phyloP scores from a whole-genome alignment of 2,113 vertebrate genomes.

The Circaetus cinerascens region DNA sequence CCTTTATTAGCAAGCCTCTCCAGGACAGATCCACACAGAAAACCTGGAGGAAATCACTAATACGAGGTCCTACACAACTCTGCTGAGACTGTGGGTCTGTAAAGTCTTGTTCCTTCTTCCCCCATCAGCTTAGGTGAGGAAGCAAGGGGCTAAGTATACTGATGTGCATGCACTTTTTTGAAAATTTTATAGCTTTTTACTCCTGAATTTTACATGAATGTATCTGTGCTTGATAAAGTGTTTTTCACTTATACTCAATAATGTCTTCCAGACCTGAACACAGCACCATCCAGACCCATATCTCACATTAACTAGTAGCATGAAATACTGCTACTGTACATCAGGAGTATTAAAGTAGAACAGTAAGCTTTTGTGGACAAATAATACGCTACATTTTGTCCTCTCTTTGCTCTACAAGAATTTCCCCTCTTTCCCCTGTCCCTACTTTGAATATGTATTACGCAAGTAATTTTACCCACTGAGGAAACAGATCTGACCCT shows the following conservation, averaged over 20 bases:
- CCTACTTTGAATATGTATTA: neutral
- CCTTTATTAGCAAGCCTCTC: neutral
- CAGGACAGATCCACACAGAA: neutral
- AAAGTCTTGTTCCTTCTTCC: neutral
- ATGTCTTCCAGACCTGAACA: neutral
- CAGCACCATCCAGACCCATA: neutral
- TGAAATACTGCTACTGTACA: neutral
- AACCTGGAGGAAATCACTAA: neutral
- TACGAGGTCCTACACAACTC: neutral
- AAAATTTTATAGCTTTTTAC: neutral
- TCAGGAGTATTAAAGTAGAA: neutral
- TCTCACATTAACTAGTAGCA: fast-evolving
- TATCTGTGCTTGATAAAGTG: neutral
- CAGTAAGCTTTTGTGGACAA: neutral
- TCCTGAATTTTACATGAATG: neutral
- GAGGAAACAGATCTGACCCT: neutral
- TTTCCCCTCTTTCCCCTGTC: neutral
- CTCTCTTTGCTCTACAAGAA: neutral
- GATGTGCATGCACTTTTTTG: neutral
- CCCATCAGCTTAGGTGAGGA: neutral
- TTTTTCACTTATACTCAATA: neutral
- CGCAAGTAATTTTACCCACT: neutral
- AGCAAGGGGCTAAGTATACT: neutral
- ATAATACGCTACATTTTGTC: neutral
- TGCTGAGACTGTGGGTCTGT: neutral